phyloP scores from a whole-genome alignment of 1,140 invertebrate species.

The Magallana gigas region DNA sequence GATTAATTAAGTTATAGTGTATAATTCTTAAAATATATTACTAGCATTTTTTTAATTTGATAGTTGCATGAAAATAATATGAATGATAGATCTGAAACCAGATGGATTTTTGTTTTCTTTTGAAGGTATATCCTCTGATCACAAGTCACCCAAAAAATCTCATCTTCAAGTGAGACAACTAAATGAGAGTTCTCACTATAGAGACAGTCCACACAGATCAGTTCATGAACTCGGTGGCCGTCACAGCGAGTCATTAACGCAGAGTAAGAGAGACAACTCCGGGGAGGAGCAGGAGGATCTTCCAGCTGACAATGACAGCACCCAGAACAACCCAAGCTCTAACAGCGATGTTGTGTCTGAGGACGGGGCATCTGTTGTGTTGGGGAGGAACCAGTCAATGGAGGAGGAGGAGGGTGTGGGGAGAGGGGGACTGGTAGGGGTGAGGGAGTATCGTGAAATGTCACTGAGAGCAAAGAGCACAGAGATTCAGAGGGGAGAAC shows the following conservation, averaged over 20 bases:
- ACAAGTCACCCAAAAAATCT: neutral
- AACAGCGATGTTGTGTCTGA: neutral
- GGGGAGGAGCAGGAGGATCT: neutral
- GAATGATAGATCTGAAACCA: no score
- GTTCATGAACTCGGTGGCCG: neutral
- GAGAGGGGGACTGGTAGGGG: no score
- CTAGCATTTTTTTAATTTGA: no score
- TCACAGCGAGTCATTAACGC: neutral
- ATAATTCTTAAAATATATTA: no score
- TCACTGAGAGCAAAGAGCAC: no score
- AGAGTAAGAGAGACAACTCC: conserved; percentile 17
- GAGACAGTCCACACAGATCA: neutral
- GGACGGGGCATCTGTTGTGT: no score
- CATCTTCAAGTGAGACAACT: neutral
- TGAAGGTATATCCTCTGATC: neutral
- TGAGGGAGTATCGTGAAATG: no score
- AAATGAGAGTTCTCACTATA: neutral
- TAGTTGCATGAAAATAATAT: no score
- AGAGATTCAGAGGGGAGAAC: neutral
- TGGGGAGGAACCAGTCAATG: no score
- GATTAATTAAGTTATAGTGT: neutral
- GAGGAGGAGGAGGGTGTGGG: no score
- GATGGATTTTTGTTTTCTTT: no score
- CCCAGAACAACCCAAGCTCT: neutral
- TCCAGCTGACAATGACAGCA: neutral